phyloP scores from a whole-genome alignment of 2,888 invertebrate species.

The Lepeophtheirus nordmannii region DNA sequence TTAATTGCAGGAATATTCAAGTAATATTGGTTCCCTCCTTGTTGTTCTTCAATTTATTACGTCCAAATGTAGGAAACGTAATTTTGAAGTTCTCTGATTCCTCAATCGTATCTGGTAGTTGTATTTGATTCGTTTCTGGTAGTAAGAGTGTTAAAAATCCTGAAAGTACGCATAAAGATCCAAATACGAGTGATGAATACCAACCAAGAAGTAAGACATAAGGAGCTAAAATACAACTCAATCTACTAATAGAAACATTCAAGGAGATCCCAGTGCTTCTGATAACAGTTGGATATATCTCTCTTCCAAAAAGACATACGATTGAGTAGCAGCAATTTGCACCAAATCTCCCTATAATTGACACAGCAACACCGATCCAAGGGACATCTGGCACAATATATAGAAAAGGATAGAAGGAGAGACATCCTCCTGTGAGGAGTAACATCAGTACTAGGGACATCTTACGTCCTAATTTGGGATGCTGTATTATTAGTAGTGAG shows the following conservation, averaged over 20 bases:
- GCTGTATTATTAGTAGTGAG: slow-evolving; percentile 10
- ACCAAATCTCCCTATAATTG: slow-evolving; percentile 19
- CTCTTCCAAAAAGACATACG: slow-evolving; percentile 12
- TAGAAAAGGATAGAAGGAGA: slow-evolving; percentile 2
- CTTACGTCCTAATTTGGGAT: slow-evolving; percentile 13
- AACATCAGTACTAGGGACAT: slow-evolving; percentile 5
- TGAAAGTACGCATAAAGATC: slow-evolving; percentile 1
- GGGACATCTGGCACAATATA: not conserved
- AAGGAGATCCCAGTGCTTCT: slow-evolving; percentile 12
- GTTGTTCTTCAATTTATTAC: too few relatives aligned
- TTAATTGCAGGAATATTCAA: too few relatives aligned
- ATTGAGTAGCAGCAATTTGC: slow-evolving; percentile 23
- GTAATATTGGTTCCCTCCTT: too few relatives aligned
- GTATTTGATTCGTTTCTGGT: slow-evolving; percentile 15
- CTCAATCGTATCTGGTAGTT: slow-evolving; percentile 11
- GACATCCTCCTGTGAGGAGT: not conserved
- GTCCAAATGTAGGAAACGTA: too few relatives aligned
- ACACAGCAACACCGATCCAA: not conserved
- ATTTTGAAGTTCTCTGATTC: not conserved
- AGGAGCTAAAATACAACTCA: slow-evolving; percentile 19
- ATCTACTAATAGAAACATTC: slow-evolving; percentile 6
- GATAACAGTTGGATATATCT: slow-evolving; percentile 19
- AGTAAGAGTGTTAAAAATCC: slow-evolving; percentile 13
- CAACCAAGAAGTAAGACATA: slow-evolving; percentile 16
- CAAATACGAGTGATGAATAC: slow-evolving; percentile 10